These are phyloP conservation scores for Chymomyza procnemis DNA, from an alignment of 2,888 invertebrate species.

Conservation along the genomic window DNA sequence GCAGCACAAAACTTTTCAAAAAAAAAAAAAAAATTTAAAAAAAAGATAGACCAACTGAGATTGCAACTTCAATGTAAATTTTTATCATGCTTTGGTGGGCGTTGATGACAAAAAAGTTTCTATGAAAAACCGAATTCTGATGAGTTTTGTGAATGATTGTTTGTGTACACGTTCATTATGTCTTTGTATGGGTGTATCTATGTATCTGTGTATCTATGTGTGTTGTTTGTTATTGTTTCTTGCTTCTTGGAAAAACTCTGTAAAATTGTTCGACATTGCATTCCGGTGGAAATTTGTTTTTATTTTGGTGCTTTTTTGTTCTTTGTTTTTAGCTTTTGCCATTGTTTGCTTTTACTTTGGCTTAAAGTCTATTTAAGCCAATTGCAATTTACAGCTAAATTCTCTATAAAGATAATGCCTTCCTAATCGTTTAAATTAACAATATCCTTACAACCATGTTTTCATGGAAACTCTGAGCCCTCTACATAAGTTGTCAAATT, in stretches of 20 bases:
- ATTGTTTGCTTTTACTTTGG: not conserved
- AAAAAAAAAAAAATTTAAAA: too few species aligned
- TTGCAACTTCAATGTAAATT: not conserved
- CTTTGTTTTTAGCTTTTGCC: not conserved
- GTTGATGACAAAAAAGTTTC: not conserved
- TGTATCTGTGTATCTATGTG: not conserved
- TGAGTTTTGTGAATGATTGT: not conserved
- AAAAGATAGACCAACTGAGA: not conserved
- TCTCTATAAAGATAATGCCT: not conserved
- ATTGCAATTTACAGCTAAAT: not conserved
- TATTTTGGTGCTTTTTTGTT: not conserved
- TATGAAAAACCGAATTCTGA: not conserved
- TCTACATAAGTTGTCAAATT: slow-evolving; percentile 37
- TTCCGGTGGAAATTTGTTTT: not conserved
- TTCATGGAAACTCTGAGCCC: not conserved
- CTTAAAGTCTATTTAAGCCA: not conserved
- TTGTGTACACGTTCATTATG: not conserved
- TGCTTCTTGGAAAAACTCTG: not conserved
- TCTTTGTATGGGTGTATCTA: not conserved
- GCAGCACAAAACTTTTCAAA: slow-evolving; percentile 16
- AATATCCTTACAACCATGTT: not conserved
- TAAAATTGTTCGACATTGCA: not conserved
- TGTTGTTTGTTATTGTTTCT: not conserved
- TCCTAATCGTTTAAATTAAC: not conserved
- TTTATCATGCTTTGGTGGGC: not conserved